phyloP scores from a whole-genome alignment of 1,140 invertebrate species.

The Argopecten irradians region DNA sequence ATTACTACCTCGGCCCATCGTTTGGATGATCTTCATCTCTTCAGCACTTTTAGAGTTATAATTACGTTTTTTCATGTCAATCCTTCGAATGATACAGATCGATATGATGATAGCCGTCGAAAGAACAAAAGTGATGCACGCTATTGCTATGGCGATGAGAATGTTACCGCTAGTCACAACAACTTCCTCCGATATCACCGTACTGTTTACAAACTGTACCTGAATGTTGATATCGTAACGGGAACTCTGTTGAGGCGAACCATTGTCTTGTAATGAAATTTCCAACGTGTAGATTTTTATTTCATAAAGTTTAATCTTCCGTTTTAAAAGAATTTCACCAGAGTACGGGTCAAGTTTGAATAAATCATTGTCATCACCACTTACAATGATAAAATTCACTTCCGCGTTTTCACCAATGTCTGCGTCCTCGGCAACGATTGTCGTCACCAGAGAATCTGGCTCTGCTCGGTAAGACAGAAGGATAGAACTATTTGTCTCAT shows the following conservation, averaged over 20 bases:
- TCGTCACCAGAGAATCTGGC: constrained; percentile 55
- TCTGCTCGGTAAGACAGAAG: constrained; percentile 51
- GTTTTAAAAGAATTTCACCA: constrained; percentile 60
- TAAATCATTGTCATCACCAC: constrained; percentile 58
- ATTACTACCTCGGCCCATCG: constrained; percentile 53
- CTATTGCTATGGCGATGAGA: constrained; percentile 67
- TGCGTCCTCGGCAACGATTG: constrained; percentile 60
- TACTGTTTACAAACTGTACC: constrained; percentile 47
- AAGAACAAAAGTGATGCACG: constrained; percentile 66
- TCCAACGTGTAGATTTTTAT: constrained; percentile 58
- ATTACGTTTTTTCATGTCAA: constrained; percentile 62
- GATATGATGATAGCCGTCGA: constrained; percentile 66
- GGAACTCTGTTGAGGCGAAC: constrained; percentile 43
- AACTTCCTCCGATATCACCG: constrained; percentile 33
- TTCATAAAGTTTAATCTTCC: constrained; percentile 53
- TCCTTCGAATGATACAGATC: constrained; percentile 68
- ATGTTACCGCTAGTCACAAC: constrained; percentile 60
- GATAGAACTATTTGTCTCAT: constrained; percentile 62
- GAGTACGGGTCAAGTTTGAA: constrained; percentile 62
- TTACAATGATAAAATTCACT: constrained; percentile 48
- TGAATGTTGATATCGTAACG: constrained; percentile 33
- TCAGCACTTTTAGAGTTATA: constrained; percentile 60
- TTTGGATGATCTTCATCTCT: constrained; percentile 64
- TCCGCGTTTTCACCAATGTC: constrained; percentile 59
- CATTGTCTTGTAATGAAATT: constrained; percentile 63